A percentile compares a stretch with the other conserved stretches of the same genome.
Evolutionary conservation across 1,140 invertebrate genomes (phyloP).

Genomic region (Apocrypta bakeri): DNA sequence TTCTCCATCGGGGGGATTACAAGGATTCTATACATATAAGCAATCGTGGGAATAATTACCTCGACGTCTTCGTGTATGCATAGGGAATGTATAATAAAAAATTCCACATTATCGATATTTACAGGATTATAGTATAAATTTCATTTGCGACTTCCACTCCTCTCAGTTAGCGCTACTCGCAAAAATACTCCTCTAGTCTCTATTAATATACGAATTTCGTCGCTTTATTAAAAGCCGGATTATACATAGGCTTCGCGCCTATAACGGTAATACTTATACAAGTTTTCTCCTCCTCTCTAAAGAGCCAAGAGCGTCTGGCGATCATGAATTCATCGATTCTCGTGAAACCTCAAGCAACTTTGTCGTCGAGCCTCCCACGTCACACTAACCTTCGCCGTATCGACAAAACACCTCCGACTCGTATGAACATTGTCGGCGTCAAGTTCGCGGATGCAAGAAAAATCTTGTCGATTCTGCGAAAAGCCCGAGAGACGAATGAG

Average conservation of each 20-base stretch:
- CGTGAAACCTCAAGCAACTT: not conserved
- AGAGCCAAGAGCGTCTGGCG: not conserved
- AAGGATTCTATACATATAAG: no score
- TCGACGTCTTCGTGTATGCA: no score
- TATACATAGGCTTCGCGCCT: not conserved
- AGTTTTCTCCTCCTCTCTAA: not conserved
- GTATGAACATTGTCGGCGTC: not conserved
- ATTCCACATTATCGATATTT: no score
- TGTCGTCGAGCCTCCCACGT: not conserved
- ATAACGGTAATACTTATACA: not conserved
- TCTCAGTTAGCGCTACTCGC: no score
- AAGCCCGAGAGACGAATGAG: not conserved
- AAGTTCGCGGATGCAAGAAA: not conserved
- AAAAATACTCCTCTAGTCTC: no score
- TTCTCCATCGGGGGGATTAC: no score
- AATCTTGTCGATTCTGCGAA: not conserved
- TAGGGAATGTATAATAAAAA: no score
- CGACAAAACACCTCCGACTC: not conserved
- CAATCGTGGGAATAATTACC: not conserved
- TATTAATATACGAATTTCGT: no score
- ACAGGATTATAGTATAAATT: no score
- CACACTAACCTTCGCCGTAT: not conserved
- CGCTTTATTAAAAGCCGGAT: not conserved
- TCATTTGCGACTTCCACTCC: no score
- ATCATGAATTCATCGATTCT: not conserved